Evolutionary conservation across 2,888 invertebrate species (phyloP).

Genomic region (Agelastica alni): DNA sequence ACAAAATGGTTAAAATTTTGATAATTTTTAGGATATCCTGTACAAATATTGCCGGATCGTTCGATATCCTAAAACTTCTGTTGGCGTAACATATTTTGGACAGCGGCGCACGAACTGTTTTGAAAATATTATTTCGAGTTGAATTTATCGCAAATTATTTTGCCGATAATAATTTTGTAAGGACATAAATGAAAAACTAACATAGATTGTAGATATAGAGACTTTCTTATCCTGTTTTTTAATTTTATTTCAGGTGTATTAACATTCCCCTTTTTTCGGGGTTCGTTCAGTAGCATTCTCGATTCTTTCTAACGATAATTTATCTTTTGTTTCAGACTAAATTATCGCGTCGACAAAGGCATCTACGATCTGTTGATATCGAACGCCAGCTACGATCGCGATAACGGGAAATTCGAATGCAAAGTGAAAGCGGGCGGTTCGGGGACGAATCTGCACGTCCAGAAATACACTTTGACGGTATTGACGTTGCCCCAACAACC

Average conservation of each 20-base stretch:
- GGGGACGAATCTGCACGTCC: constrained; percentile 81
- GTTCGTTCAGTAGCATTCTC: too few species aligned
- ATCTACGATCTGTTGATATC: constrained; percentile 87
- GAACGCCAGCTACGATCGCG: constrained; percentile 86
- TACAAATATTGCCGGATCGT: background rate
- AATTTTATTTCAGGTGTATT: too few species aligned
- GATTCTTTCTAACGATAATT: too few species aligned
- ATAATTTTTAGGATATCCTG: background rate
- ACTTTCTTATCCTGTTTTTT: too few species aligned
- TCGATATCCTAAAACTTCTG: background rate
- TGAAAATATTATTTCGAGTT: too few species aligned
- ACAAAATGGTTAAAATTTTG: background rate
- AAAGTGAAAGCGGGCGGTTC: constrained; percentile 83
- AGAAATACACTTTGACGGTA: constrained; percentile 82
- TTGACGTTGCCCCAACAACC: constrained; percentile 84
- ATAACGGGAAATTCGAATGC: constrained; percentile 92
- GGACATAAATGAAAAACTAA: too few species aligned
- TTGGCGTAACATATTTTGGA: background rate
- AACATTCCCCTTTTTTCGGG: too few species aligned
- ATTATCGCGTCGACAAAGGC: constrained; percentile 78
- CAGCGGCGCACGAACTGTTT: background rate
- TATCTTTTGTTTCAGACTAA: constrained; percentile 63
- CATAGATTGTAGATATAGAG: too few species aligned
- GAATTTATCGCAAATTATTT: too few species aligned
- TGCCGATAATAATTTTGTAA: too few species aligned